Conservation (phyloP, 2,797 vertebrate genomes). For the Sebastes paucispinis region DNA sequence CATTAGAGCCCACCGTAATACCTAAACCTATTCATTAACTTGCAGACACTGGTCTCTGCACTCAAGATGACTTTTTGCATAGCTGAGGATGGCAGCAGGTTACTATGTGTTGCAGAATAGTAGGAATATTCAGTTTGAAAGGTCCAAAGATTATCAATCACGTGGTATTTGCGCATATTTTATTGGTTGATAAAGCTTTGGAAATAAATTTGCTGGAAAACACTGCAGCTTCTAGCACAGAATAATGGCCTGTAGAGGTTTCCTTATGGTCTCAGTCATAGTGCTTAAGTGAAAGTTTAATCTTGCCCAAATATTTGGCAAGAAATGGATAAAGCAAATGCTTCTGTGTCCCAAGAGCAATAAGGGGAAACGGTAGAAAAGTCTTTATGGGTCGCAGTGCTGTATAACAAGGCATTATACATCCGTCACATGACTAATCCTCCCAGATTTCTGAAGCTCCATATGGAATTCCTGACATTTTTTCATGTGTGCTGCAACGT, state of each 20-base stretch:
- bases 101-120: not conserved
- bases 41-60: constrained; percentile 2
- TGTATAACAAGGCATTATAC: constrained; percentile 55
- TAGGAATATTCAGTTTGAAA: not conserved
- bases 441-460: constrained; percentile 58
- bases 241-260: not conserved
- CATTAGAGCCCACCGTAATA: constrained; percentile 40
- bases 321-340: not conserved
- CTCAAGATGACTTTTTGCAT: not conserved
- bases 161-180: not conserved
- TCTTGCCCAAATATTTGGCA: not conserved
- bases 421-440: constrained; percentile 77
- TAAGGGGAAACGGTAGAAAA: not conserved
- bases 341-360: not conserved
- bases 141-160: not conserved
- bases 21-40: constrained; percentile 47
- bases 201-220: not conserved
- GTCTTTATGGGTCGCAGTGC: constrained; percentile 1
- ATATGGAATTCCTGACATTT: constrained; percentile 78
- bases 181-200: not conserved
- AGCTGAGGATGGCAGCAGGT: not conserved
- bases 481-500: constrained; percentile 48
- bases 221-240: not conserved
- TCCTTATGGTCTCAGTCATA: not conserved
- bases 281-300: not conserved